Evolutionary conservation across 2,888 invertebrate genomes (phyloP).

Genomic region (Theretra japonica): DNA sequence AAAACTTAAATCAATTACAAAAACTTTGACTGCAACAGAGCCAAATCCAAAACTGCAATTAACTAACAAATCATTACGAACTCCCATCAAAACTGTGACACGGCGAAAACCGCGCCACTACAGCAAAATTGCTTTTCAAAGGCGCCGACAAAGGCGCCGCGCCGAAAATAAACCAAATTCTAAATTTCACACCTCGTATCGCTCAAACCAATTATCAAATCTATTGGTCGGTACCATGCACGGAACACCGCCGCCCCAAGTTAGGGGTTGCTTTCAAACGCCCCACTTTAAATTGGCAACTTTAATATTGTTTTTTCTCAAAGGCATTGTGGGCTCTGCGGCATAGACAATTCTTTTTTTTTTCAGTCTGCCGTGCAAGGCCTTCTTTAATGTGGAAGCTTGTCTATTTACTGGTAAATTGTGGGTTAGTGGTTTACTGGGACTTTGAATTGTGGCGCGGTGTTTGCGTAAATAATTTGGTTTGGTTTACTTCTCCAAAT

Average conservation of each 20-base stretch:
- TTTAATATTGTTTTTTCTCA: constrained; percentile 42
- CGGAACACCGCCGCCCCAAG: constrained; percentile 43
- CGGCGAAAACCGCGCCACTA: constrained; percentile 1
- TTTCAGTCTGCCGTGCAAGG: constrained; percentile 11
- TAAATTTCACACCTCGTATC: constrained; percentile 54
- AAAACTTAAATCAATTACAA: background rate
- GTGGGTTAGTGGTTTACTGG: constrained; percentile 12
- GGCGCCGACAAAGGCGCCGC: constrained; percentile 31
- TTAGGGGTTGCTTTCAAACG: background rate
- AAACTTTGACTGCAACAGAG: background rate
- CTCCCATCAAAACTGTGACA: constrained; percentile 19
- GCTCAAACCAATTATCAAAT: constrained; percentile 48
- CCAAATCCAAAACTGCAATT: background rate
- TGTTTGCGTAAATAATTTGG: background rate
- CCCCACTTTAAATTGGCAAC: constrained; percentile 28
- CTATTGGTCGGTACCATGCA: constrained; percentile 49
- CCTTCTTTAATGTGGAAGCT: constrained; percentile 9
- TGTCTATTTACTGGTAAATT: background rate
- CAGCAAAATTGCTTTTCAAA: constrained; percentile 52
- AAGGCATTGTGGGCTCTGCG: constrained; percentile 39
- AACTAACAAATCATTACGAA: background rate
- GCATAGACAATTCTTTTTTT: constrained; percentile 16
- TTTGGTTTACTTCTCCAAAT: too few relatives aligned
- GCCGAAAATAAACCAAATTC: constrained; percentile 43
- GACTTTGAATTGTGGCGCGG: background rate